These are phyloP conservation scores for Microchirus variegatus DNA, from an alignment of 2,797 vertebrate species.

Conservation along the genomic window DNA sequence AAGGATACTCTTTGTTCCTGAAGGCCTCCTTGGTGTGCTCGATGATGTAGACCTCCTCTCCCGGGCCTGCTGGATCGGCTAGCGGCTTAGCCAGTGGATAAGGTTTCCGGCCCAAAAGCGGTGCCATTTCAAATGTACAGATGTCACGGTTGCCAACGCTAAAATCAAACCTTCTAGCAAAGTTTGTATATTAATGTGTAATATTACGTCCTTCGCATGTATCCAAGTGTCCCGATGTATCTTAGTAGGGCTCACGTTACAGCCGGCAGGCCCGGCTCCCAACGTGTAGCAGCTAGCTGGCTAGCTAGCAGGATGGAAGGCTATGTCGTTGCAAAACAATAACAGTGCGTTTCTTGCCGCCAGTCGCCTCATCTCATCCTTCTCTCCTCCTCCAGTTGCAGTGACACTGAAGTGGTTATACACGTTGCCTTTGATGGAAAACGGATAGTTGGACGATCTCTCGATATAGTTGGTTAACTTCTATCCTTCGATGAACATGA, in stretches of 20 bases:
- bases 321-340: conserved; percentile 79
- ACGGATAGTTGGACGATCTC: neutral
- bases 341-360: conserved; percentile 61
- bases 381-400: conserved; percentile 19
- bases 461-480: conserved; percentile 61
- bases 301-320: conserved; percentile 54
- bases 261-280: conserved; percentile 74
- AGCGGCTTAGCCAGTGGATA: conserved; percentile 91
- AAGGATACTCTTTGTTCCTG: conserved; percentile 98
- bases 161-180: conserved; percentile 17
- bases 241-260: conserved; percentile 57
- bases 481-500: conserved; percentile 47
- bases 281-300: conserved; percentile 69
- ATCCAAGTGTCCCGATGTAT: conserved; percentile 46
- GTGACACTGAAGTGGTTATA: conserved; percentile 41
- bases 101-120: conserved; percentile 96
- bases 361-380: conserved; percentile 69
- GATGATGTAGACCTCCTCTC: conserved; percentile 87
- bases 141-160: conserved; percentile 45
- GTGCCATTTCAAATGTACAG: conserved; percentile 85
- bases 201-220: conserved; percentile 55
- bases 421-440: neutral
- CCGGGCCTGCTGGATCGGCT: conserved; percentile 85
- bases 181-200: conserved; percentile 22
- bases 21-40: conserved; percentile 96